phyloP scores from a whole-genome alignment of 2,888 invertebrate species.

The Aphrophora alni region DNA sequence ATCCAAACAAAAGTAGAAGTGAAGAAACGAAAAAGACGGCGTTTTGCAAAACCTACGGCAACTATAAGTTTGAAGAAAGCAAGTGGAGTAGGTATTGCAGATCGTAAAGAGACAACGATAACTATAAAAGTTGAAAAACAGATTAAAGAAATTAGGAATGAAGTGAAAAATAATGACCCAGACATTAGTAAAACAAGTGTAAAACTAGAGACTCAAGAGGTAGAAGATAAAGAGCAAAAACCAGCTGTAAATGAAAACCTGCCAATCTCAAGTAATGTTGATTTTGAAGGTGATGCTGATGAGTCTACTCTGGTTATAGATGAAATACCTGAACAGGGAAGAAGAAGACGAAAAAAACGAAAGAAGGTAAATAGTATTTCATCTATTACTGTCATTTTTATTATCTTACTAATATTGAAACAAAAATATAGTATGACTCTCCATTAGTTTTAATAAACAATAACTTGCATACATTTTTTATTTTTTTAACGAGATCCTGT shows the following conservation, averaged over 20 bases:
- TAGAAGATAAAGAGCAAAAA: neutral
- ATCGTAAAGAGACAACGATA: neutral
- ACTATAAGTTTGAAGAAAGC: neutral
- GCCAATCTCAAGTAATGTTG: no score
- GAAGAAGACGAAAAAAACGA: neutral
- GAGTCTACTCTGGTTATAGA: neutral
- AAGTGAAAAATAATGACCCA: neutral
- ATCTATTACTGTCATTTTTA: no score
- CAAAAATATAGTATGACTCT: no score
- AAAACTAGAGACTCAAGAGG: neutral
- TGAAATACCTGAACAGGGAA: neutral
- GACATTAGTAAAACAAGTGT: no score
- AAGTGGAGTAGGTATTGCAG: neutral
- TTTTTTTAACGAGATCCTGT: no score
- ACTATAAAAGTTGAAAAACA: neutral
- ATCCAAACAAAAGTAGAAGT: neutral
- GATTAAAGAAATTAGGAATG: neutral
- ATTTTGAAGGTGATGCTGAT: neutral
- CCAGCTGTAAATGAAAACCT: neutral
- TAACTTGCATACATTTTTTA: no score
- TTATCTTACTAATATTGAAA: no score
- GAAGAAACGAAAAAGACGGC: neutral
- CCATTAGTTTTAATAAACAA: no score
- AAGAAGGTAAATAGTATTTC: conserved; percentile 7
- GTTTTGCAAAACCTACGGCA: neutral